Conservation (phyloP, 2,113 vertebrate genomes). For the Aleadryas rufinucha region DNA sequence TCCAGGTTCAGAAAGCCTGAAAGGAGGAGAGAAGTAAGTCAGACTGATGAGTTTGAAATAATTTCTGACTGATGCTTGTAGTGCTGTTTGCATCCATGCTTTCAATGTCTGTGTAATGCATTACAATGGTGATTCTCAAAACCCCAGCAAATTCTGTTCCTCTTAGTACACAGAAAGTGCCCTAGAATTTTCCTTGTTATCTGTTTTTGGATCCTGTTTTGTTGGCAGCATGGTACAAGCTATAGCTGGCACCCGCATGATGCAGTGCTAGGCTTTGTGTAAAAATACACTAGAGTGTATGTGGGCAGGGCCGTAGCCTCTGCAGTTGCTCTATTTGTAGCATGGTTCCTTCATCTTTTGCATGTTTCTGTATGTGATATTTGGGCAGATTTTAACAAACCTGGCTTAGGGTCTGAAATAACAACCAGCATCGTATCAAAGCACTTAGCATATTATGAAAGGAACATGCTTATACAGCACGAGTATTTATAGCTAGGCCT, state of each 20-base stretch:
- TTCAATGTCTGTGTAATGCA: not conserved
- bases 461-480: not conserved
- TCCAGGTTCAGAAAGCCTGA: not conserved
- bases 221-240: not conserved
- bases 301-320: not conserved
- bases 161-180: not conserved
- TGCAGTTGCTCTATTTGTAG: conserved; percentile 59
- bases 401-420: not conserved
- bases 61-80: not conserved
- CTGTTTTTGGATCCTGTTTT: conserved; percentile 15
- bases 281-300: not conserved
- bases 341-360: conserved; percentile 7
- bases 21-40: not conserved
- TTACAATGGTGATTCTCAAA: not conserved
- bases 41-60: not conserved
- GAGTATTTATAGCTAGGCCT: not conserved
- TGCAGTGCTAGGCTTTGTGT: conserved; percentile 33
- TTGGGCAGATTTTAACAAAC: conserved; percentile 16
- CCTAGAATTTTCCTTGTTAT: conserved; percentile 19
- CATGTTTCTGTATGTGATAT: not conserved
- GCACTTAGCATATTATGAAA: not conserved
- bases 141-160: not conserved
- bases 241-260: conserved; percentile 21
- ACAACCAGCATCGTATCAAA: not conserved
- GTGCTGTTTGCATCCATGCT: not conserved